Evolutionary conservation across 2,113 vertebrate species (phyloP).

Genomic region (Pluvialis apricaria): DNA sequence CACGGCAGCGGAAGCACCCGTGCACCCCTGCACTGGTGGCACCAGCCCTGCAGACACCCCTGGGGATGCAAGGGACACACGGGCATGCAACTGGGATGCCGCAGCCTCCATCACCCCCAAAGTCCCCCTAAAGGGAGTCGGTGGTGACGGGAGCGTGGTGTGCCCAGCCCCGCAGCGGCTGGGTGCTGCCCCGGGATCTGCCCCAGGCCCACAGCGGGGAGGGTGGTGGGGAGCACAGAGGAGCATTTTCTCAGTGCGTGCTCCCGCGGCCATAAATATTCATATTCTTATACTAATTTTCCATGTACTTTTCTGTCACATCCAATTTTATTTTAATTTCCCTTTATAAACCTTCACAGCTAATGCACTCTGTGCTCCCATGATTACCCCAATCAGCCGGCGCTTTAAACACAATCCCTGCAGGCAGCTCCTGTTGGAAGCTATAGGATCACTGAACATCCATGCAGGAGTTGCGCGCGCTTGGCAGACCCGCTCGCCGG

Average conservation of each 20-base stretch:
- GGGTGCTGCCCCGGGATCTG: background rate
- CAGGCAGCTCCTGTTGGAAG: conserved; percentile 51
- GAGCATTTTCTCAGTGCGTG: background rate
- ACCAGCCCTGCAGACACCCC: background rate
- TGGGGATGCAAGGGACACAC: rapidly evolving
- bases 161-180: background rate
- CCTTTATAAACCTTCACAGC: conserved; percentile 64
- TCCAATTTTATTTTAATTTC: conserved; percentile 73
- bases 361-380: conserved; percentile 65
- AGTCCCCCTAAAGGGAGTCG: rapidly evolving
- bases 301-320: conserved; percentile 71
- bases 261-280: conserved; percentile 63
- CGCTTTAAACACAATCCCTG: conserved; percentile 66
- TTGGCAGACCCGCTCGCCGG: rapidly evolving
- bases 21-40: rapidly evolving
- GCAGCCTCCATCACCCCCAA: rapidly evolving
- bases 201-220: rapidly evolving
- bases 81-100: rapidly evolving
- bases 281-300: conserved; percentile 67
- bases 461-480: background rate
- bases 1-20: rapidly evolving
- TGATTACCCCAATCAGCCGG: conserved; percentile 70
- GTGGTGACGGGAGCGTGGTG: rapidly evolving
- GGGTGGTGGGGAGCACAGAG: background rate
- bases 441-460: conserved; percentile 10